Base-by-base conservation (phyloP, 1,140 invertebrate genomes). In the Zelostemma sp. region DNA sequence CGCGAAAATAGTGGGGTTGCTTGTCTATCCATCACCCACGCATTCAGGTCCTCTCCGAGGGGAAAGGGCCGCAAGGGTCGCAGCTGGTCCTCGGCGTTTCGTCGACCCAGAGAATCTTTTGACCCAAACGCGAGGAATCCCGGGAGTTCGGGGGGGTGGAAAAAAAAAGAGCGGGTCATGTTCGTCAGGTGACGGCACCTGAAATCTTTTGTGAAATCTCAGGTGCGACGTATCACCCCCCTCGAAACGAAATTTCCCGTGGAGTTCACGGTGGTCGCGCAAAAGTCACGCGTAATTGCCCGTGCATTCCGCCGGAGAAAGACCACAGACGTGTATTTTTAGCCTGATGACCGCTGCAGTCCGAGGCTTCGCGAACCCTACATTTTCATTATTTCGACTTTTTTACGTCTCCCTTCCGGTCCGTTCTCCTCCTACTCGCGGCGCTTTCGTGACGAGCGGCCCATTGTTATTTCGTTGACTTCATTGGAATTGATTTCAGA, bases 21-120 rank as follows among this genome's bases (percentile, higher is more conserved):
- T 67, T 73, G 72, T 81, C 79, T 79, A 85, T 85, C 83, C 80
- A 84, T 84, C 83, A 85, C 82, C 83, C 80, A 82, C 83, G 77
- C 78, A 78, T 78, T 77, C 72, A 76, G 55, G 50, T 49, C 40
- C 55, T 62, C 48, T 48, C 63, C 46, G 54, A 59, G 57, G 66
- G n/a, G n/a, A n/a, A n/a, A n/a, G 48, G 61, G 57, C 46, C 40
- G 51, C 50, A 25, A 16, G 43, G 15, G n/a, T 41, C 66, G 79
- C 79, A 81, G 79, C 80, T 81, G 80, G 77, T 57, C 64, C 53
- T 6, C 21, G 14, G 0, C 28, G 1, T 46, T 28, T 48, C 50
- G 40, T 55, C 0, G 21, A 57, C 47, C 35, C 25, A 25, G 48
- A 40, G 60, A 45, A 48, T 64, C 31, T 45, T 49, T 62, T 53